A percentile compares a stretch with the other conserved stretches of the same genome.
These are phyloP conservation scores for Drosophila prosaltans DNA, from an alignment of 1,140 invertebrate species.

Conservation along the genomic window DNA sequence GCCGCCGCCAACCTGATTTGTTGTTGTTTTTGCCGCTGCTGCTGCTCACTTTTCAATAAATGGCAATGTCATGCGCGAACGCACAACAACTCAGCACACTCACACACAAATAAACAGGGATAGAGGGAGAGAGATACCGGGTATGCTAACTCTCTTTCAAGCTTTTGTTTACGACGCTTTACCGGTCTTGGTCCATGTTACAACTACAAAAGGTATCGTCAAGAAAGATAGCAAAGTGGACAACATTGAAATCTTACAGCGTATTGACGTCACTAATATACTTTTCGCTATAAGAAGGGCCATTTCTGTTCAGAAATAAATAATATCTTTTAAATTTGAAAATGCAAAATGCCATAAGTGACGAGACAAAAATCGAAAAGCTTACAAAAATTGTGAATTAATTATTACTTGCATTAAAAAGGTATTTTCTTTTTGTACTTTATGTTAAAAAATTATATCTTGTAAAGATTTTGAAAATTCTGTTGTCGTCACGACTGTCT, in stretches of 20 bases:
- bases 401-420: too few species aligned
- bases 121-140: slow-evolving; percentile 10
- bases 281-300: too few species aligned
- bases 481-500: neutral
- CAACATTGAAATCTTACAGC: neutral
- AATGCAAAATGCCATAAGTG: too few species aligned
- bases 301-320: too few species aligned
- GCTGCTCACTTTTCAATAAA: slow-evolving; percentile 72
- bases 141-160: slow-evolving; percentile 3
- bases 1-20: slow-evolving; percentile 17
- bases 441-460: too few species aligned
- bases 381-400: too few species aligned
- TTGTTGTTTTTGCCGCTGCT: slow-evolving; percentile 32
- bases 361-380: too few species aligned
- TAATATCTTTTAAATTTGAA: too few species aligned
- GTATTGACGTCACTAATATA: neutral
- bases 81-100: slow-evolving; percentile 24
- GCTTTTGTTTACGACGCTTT: slow-evolving; percentile 16
- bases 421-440: too few species aligned
- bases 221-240: neutral
- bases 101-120: slow-evolving; percentile 16
- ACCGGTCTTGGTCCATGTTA: slow-evolving; percentile 10
- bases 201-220: slow-evolving; percentile 2
- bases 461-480: too few species aligned
- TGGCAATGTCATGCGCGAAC: slow-evolving; percentile 78